These are phyloP conservation scores for Acrocera orbiculus DNA, from an alignment of 2,888 invertebrate species.

Conservation along the genomic window DNA sequence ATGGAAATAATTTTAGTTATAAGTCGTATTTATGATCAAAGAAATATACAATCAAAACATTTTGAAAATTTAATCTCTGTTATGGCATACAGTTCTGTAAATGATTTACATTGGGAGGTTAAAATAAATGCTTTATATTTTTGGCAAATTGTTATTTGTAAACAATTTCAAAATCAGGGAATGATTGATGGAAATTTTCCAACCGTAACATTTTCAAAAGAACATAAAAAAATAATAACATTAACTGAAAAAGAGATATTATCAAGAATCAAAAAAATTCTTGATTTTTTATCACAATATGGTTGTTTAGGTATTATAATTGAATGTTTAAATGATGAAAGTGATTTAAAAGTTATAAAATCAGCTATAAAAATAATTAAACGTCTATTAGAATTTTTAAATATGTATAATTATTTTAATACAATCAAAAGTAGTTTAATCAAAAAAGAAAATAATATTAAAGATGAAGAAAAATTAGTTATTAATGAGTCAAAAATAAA, in stretches of 20 bases:
- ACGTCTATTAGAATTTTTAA: constrained; percentile 32
- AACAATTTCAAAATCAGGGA: constrained; percentile 53
- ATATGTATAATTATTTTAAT: constrained; percentile 36
- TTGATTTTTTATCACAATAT: constrained; percentile 46
- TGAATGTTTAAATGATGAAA: constrained; percentile 45
- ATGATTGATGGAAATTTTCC: constrained; percentile 70
- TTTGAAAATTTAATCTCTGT: constrained; percentile 41
- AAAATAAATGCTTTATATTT: constrained; percentile 52
- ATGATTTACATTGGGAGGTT: constrained; percentile 70
- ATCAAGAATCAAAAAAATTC: constrained; percentile 41
- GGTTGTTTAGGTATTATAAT: constrained; percentile 55
- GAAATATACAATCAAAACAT: constrained; percentile 38
- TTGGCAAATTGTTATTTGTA: constrained; percentile 50
- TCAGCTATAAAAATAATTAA: constrained; percentile 37
- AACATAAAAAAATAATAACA: constrained; percentile 57
- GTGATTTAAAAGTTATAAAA: constrained; percentile 53
- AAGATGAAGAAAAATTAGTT: constrained; percentile 11
- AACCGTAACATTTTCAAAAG: constrained; percentile 59
- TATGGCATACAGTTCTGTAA: constrained; percentile 46
- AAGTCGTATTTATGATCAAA: constrained; percentile 45
- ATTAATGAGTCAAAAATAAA: constrained; percentile 6
- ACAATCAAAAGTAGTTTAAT: too few species aligned
- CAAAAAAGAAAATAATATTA: constrained; percentile 6
- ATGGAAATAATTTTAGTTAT: constrained; percentile 52
- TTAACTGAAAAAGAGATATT: constrained; percentile 43